Evolutionary conservation across 2,797 vertebrate genomes (phyloP).

Genomic region (Poecilia gillii): DNA sequence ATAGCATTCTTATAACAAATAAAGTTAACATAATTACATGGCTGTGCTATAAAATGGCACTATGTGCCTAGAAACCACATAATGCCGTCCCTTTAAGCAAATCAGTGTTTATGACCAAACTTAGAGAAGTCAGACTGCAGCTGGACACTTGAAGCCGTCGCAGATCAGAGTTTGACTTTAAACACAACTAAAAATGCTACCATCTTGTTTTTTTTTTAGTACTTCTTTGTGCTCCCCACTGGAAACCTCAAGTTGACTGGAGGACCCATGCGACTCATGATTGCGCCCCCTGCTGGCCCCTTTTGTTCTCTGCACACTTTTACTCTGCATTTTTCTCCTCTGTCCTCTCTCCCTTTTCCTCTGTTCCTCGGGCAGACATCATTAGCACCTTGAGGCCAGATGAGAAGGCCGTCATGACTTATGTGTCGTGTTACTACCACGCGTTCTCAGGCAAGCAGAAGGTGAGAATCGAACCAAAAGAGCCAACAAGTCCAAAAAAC

Average conservation of each 20-base stretch:
- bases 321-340: conserved; percentile 76
- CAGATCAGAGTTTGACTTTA: not conserved
- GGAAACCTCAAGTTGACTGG: conserved; percentile 39
- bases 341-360: conserved; percentile 55
- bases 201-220: not conserved
- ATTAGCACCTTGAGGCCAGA: conserved; percentile 99
- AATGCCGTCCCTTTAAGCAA: not conserved
- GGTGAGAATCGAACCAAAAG: conserved; percentile 84
- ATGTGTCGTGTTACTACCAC: conserved; percentile 99
- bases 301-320: conserved; percentile 81
- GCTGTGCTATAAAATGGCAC: no score
- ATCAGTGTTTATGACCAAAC: no score
- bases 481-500: not conserved
- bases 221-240: not conserved
- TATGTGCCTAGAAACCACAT: no score
- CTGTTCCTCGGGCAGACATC: conserved; percentile 92
- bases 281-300: conserved; percentile 69
- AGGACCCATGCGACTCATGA: conserved; percentile 62
- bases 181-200: not conserved
- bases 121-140: not conserved
- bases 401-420: conserved; percentile 99
- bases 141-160: not conserved
- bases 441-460: conserved; percentile 99
- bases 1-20: no score
- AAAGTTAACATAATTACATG: no score